A percentile compares a stretch with the other conserved stretches of the same genome.
These are phyloP conservation scores for Ailurus styani DNA, from an alignment of 2,113 vertebrate genomes.

Conservation along the genomic window DNA sequence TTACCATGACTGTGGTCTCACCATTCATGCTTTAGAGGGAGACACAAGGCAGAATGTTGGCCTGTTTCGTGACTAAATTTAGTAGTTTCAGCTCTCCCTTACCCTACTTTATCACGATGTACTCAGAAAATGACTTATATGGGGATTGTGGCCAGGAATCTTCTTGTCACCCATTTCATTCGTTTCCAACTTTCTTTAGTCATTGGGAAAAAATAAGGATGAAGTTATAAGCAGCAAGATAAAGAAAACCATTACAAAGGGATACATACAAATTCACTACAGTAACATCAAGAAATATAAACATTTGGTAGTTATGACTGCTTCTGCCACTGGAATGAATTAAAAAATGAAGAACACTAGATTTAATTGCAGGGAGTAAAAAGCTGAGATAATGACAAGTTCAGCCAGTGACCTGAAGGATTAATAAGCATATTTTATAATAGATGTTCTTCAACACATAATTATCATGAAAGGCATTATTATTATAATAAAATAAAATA, in stretches of 20 bases:
- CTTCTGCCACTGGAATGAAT: neutral
- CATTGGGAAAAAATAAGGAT: neutral
- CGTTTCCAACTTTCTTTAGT: neutral
- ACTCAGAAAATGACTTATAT: neutral
- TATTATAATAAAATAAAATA: conserved; percentile 36
- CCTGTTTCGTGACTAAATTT: neutral
- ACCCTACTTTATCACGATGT: neutral
- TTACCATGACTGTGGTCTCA: neutral
- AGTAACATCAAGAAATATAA: neutral
- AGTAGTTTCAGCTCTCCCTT: neutral
- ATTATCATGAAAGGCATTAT: conserved; percentile 33
- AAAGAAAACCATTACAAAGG: neutral
- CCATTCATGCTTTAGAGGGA: neutral
- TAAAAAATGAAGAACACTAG: neutral
- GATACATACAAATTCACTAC: neutral
- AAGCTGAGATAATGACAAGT: conserved; percentile 29
- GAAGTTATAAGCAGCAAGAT: neutral
- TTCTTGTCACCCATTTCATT: neutral
- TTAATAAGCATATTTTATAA: conserved; percentile 40
- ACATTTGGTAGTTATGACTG: neutral
- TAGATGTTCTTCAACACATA: conserved; percentile 28
- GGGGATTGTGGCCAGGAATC: neutral
- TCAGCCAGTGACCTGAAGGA: neutral
- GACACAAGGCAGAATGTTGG: neutral
- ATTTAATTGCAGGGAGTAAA: conserved; percentile 32